Conservation (phyloP, 1,140 invertebrate genomes). For the Oryctes rhinoceros region DNA sequence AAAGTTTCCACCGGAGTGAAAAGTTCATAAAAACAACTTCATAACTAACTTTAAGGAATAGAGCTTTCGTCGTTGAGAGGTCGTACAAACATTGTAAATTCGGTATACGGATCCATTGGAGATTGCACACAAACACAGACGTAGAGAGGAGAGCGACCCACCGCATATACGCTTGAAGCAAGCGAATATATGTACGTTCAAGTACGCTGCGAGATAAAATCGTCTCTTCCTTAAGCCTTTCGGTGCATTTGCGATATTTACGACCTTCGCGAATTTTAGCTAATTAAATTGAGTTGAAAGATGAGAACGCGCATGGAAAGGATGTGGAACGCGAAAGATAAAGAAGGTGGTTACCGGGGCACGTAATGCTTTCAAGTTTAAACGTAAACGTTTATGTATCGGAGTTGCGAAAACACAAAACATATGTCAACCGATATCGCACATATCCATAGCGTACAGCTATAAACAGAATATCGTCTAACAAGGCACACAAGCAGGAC, state of each 20-base stretch:
- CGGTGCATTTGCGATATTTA: slow-evolving; percentile 9
- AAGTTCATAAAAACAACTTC: slow-evolving; percentile 39
- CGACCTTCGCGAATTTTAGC: background rate
- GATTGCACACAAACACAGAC: slow-evolving; percentile 14
- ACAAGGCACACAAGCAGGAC: too few relatives aligned
- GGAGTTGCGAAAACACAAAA: too few relatives aligned
- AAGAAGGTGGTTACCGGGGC: too few relatives aligned
- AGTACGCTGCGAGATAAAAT: slow-evolving; percentile 8
- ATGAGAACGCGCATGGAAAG: slow-evolving; percentile 28
- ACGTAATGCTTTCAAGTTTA: too few relatives aligned
- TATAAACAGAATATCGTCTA: too few relatives aligned
- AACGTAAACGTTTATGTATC: too few relatives aligned
- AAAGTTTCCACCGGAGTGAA: slow-evolving; percentile 35
- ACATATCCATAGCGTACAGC: too few relatives aligned
- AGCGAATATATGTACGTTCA: slow-evolving; percentile 10
- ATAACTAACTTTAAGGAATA: slow-evolving; percentile 37
- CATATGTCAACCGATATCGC: too few relatives aligned
- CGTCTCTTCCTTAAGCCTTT: slow-evolving; percentile 23
- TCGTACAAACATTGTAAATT: slow-evolving; percentile 41
- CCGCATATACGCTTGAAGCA: slow-evolving; percentile 15
- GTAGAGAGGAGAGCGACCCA: background rate
- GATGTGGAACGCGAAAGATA: slow-evolving; percentile 27
- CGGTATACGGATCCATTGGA: slow-evolving; percentile 32
- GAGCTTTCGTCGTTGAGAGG: slow-evolving; percentile 39
- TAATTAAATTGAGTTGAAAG: slow-evolving; percentile 30